These are phyloP conservation scores for Pristionchus entomophagus DNA, from an alignment of 2,888 invertebrate genomes.

Conservation along the genomic window DNA sequence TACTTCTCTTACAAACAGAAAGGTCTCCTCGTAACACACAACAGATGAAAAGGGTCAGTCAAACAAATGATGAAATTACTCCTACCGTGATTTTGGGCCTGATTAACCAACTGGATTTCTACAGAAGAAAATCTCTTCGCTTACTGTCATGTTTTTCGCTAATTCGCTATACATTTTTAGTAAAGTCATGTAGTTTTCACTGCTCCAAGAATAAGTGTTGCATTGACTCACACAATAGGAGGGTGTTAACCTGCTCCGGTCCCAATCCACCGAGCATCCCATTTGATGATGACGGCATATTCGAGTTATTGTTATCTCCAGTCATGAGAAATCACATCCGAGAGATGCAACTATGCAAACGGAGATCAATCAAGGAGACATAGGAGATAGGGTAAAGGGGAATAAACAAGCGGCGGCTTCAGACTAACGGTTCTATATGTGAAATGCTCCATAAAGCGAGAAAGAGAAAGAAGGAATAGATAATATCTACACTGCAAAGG, in stretches of 20 bases:
- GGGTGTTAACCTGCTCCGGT: background rate
- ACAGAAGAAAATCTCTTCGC: no score
- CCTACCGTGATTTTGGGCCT: no score
- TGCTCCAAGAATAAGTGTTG: no score
- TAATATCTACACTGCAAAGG: background rate
- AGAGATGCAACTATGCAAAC: background rate
- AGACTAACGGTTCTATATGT: background rate
- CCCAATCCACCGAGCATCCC: background rate
- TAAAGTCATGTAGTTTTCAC: no score
- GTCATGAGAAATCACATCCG: constrained; percentile 20
- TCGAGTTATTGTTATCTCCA: constrained; percentile 3
- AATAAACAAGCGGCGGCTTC: background rate
- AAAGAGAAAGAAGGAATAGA: background rate
- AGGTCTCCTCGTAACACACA: background rate
- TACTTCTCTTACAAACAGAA: no score
- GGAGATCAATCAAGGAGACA: background rate
- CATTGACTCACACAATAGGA: background rate
- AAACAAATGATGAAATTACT: no score
- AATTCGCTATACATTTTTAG: no score
- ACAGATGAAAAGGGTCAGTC: background rate
- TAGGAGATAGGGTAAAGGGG: background rate
- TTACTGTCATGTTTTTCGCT: no score
- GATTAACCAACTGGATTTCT: no score
- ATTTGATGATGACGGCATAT: background rate
- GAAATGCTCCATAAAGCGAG: background rate